A percentile compares a stretch with the other conserved stretches of the same genome.
phyloP scores from a whole-genome alignment of 2,113 vertebrate genomes.

The Calonectris borealis region DNA sequence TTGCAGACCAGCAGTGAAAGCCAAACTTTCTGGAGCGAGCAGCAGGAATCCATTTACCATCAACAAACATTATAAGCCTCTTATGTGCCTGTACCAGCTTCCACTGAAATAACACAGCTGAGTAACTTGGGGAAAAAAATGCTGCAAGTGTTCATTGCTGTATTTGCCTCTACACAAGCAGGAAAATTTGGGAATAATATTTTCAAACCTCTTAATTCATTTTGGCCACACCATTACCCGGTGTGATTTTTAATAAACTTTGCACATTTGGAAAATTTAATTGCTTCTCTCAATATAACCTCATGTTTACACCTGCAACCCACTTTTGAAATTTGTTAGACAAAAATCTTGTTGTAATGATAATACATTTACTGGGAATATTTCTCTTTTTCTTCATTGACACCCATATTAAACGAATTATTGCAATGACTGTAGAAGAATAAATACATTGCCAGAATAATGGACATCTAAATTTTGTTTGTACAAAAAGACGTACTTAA shows the following conservation, averaged over 20 bases:
- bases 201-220: background rate
- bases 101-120: background rate
- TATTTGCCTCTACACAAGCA: background rate
- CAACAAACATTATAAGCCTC: background rate
- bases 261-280: background rate
- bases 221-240: background rate
- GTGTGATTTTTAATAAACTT: background rate
- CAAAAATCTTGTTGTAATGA: background rate
- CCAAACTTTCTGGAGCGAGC: background rate
- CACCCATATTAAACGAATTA: background rate
- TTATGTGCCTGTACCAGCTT: background rate
- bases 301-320: background rate
- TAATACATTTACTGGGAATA: background rate
- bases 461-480: background rate
- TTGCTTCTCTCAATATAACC: background rate
- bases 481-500: background rate
- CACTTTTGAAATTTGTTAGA: background rate
- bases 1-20: background rate
- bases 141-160: background rate
- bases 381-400: background rate
- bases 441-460: background rate
- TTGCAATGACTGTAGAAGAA: background rate
- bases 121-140: background rate
- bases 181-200: background rate
- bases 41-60: background rate